Conservation (phyloP, 2,888 invertebrate species). For the Drosophila borealis region DNA sequence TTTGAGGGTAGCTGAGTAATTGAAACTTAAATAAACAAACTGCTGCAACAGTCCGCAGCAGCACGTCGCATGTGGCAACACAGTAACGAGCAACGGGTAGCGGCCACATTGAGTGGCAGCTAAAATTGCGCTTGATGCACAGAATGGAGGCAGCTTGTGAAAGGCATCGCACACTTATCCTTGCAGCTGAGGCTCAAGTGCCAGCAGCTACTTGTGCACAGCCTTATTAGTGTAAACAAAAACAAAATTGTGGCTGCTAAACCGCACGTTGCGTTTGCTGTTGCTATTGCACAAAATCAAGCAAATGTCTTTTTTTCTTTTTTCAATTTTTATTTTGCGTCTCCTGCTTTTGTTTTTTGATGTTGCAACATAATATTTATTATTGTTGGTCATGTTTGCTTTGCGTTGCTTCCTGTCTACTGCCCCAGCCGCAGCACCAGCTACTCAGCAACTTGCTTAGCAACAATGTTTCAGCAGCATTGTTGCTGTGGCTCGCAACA, state of each 20-base stretch:
- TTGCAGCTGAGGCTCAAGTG: constrained; percentile 57
- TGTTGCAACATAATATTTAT: constrained; percentile 43
- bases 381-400: constrained; percentile 49
- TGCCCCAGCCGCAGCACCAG: background rate
- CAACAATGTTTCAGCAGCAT: constrained; percentile 37
- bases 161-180: constrained; percentile 22
- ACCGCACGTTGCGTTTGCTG: constrained; percentile 26
- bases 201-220: constrained; percentile 64
- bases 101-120: constrained; percentile 29
- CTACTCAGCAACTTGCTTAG: constrained; percentile 13
- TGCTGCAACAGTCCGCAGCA: constrained; percentile 33
- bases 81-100: constrained; percentile 14
- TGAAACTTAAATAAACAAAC: constrained; percentile 77
- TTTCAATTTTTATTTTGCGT: constrained; percentile 3
- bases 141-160: constrained; percentile 13
- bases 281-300: constrained; percentile 22
- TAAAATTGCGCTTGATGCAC: constrained; percentile 31
- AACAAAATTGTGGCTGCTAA: constrained; percentile 39
- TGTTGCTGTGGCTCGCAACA: constrained; percentile 49
- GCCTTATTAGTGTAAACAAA: constrained; percentile 68
- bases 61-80: constrained; percentile 42
- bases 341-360: constrained; percentile 15
- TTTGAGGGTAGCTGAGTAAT: constrained; percentile 70
- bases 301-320: constrained; percentile 14
- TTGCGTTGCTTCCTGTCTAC: constrained; percentile 29